A percentile compares a stretch with the other conserved stretches of the same genome.
Evolutionary conservation across 2,113 vertebrate species (phyloP).

Genomic region (Ceyx melanurus): DNA sequence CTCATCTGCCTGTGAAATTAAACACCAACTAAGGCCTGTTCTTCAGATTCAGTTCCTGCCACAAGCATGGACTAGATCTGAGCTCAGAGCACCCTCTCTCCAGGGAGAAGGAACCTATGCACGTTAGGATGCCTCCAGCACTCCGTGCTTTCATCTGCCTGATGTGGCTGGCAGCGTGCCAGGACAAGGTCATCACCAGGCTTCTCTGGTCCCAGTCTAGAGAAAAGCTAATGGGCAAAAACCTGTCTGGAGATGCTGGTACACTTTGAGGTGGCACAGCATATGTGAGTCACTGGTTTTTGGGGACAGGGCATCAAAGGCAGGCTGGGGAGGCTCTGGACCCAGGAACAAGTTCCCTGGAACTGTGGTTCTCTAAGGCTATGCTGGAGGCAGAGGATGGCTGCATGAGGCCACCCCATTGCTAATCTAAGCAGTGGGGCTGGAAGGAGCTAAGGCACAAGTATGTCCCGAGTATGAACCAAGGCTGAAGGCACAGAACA

Average conservation of each 20-base stretch:
- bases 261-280: neutral
- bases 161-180: too few species aligned
- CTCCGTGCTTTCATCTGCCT: neutral
- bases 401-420: neutral
- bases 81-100: neutral
- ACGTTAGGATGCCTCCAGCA: accelerated
- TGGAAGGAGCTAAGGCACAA: neutral
- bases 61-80: neutral
- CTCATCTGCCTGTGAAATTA: neutral
- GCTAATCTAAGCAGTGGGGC: neutral
- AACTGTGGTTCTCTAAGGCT: neutral
- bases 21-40: neutral
- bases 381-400: neutral
- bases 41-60: neutral
- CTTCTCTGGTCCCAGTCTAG: neutral
- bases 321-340: neutral
- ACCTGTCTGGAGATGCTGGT: neutral
- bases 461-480: neutral
- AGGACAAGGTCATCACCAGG: neutral
- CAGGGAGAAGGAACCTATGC: neutral
- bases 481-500: neutral
- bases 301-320: neutral
- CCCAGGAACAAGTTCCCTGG: neutral
- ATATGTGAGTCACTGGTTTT: neutral
- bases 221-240: neutral